Percentiles rank a stretch among this genome's conserved stretches.
Evolutionary conservation across 1,140 invertebrate species (phyloP).

Genomic region (Leptopilina boulardi): DNA sequence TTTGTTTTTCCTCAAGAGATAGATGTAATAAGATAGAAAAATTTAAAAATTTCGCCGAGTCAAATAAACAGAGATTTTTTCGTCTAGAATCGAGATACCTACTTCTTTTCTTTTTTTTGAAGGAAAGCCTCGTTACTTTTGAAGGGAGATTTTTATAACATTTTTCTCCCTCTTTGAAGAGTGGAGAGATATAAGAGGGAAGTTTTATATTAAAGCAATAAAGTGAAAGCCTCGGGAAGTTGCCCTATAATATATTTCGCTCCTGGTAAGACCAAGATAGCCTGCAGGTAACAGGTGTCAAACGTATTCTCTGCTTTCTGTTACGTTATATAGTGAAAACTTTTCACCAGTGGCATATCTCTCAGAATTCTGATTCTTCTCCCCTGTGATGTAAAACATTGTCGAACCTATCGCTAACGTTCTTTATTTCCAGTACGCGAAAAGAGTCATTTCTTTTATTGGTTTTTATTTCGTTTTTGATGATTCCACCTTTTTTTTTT

Average conservation of each 20-base stretch:
- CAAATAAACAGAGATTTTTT: neutral
- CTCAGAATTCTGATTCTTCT: conserved; percentile 39
- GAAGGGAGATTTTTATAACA: conserved; percentile 37
- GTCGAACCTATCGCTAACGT: neutral
- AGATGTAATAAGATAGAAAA: neutral
- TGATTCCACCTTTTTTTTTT: neutral
- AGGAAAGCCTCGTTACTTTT: conserved; percentile 21
- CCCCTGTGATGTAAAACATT: neutral
- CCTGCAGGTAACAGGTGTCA: conserved; percentile 52
- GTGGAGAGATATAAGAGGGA: conserved; percentile 53
- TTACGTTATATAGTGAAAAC: conserved; percentile 32
- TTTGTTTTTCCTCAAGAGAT: neutral
- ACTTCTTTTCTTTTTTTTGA: neutral
- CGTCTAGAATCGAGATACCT: neutral
- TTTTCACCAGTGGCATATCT: conserved; percentile 21
- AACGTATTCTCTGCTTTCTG: conserved; percentile 38
- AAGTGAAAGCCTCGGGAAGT: conserved; percentile 55
- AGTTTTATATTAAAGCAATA: conserved; percentile 66
- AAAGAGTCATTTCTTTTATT: conserved; percentile 3
- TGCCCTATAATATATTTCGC: conserved; percentile 49
- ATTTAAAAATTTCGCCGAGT: neutral
- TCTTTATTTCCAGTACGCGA: neutral
- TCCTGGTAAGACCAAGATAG: conserved; percentile 41
- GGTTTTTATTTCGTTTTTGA: neutral
- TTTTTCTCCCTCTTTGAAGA: conserved; percentile 24